Conservation (phyloP, 2,797 vertebrate genomes). For the Nasua narica region DNA sequence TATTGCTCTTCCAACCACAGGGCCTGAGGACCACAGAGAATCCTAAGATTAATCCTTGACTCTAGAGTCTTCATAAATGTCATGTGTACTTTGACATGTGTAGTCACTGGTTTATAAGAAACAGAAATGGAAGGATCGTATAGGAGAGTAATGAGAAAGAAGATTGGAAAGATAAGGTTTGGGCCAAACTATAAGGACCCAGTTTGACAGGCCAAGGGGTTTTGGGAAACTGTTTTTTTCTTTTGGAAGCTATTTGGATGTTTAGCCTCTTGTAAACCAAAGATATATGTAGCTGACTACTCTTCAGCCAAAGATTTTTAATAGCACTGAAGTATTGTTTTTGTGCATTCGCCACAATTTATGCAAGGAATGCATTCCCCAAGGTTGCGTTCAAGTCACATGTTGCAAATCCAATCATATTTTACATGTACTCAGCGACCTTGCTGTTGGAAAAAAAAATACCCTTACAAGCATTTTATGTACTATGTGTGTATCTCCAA, state of each 20-base stretch:
- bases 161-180: background rate
- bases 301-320: background rate
- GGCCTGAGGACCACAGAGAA: background rate
- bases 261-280: background rate
- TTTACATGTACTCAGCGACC: background rate
- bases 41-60: background rate
- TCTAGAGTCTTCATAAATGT: background rate
- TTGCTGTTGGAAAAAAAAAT: slow-evolving; percentile 33
- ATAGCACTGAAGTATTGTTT: background rate
- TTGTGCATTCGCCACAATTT: slow-evolving; percentile 39
- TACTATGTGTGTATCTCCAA: background rate
- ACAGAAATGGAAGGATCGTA: background rate
- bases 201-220: background rate
- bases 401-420: slow-evolving; percentile 23
- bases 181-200: background rate
- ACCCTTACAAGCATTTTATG: background rate
- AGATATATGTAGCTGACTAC: background rate
- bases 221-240: slow-evolving; percentile 15
- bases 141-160: background rate
- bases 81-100: background rate
- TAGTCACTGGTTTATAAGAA: background rate
- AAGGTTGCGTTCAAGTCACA: background rate
- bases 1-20: background rate
- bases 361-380: slow-evolving; percentile 37
- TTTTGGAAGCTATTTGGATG: background rate